Conservation (phyloP, 92 coral and sea anemone genomes). For the Metridium senile region DNA sequence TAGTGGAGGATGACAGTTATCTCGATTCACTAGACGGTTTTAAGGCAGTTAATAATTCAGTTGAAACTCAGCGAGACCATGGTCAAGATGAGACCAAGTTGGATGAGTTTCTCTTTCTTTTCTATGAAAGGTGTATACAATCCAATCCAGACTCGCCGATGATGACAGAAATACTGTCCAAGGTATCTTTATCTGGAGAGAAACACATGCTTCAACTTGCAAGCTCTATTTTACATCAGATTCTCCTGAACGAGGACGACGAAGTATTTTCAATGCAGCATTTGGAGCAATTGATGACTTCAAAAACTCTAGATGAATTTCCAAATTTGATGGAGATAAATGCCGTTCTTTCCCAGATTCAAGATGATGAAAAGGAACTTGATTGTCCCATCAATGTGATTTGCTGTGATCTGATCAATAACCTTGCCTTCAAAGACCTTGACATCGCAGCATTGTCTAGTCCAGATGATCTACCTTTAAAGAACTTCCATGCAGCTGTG, state of each 20-base stretch:
- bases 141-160: conserved; percentile 82
- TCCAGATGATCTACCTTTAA: conserved; percentile 65
- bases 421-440: conserved; percentile 68
- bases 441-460: conserved; percentile 48
- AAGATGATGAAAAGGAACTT: conserved; percentile 49
- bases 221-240: conserved; percentile 77
- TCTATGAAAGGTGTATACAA: conserved; percentile 88
- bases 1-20: conserved; percentile 43
- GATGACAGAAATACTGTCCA: conserved; percentile 64
- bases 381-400: conserved; percentile 81
- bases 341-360: conserved; percentile 53
- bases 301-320: conserved; percentile 50
- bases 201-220: conserved; percentile 57
- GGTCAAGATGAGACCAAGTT: conserved; percentile 38
- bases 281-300: conserved; percentile 55
- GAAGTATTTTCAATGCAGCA: conserved; percentile 51
- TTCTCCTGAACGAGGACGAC: conserved; percentile 56
- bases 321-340: conserved; percentile 72
- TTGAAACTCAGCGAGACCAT: conserved; percentile 46
- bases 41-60: conserved; percentile 41
- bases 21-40: conserved; percentile 71
- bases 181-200: conserved; percentile 60
- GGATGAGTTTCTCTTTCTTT: conserved; percentile 64
- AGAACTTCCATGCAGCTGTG: conserved; percentile 58
- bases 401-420: conserved; percentile 90